A percentile compares a stretch with the other conserved stretches of the same genome.
These are phyloP conservation scores for Tetramorium parvispinum DNA, from an alignment of 1,140 invertebrate species.

Conservation along the genomic window DNA sequence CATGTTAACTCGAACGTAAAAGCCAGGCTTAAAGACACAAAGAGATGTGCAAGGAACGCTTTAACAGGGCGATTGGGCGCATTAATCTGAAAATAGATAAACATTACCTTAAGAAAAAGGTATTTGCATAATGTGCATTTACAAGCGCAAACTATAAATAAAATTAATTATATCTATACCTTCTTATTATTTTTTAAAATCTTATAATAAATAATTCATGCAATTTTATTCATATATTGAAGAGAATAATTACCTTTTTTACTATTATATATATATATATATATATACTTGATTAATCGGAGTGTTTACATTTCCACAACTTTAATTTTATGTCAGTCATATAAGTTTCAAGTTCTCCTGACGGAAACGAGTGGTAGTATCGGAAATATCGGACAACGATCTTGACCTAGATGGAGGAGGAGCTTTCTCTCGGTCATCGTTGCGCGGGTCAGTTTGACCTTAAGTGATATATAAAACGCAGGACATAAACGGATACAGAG, in stretches of 20 bases:
- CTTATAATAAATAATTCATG: not conserved
- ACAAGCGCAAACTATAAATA: not conserved
- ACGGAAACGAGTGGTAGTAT: not conserved
- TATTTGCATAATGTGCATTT: slow-evolving; percentile 13
- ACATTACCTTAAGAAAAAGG: slow-evolving; percentile 6
- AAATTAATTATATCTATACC: not conserved
- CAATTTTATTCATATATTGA: not conserved
- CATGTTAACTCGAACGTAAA: slow-evolving; percentile 51
- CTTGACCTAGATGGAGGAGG: slow-evolving; percentile 35
- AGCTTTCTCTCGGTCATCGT: slow-evolving; percentile 67
- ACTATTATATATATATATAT: not conserved
- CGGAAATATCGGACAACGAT: slow-evolving; percentile 31
- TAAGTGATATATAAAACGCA: slow-evolving; percentile 38
- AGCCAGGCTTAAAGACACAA: slow-evolving; percentile 45
- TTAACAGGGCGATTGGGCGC: slow-evolving; percentile 35
- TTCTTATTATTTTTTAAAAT: not conserved
- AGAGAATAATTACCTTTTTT: not conserved
- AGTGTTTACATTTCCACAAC: not conserved
- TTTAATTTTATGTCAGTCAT: not conserved
- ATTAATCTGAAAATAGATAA: slow-evolving; percentile 55
- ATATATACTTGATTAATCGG: not conserved
- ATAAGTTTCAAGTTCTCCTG: not conserved
- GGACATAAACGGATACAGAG: slow-evolving; percentile 63
- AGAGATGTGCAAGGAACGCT: slow-evolving; percentile 43
- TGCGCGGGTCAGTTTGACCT: slow-evolving; percentile 78